Base-by-base conservation (phyloP, 2,888 invertebrate genomes). In the Homarus gammarus region DNA sequence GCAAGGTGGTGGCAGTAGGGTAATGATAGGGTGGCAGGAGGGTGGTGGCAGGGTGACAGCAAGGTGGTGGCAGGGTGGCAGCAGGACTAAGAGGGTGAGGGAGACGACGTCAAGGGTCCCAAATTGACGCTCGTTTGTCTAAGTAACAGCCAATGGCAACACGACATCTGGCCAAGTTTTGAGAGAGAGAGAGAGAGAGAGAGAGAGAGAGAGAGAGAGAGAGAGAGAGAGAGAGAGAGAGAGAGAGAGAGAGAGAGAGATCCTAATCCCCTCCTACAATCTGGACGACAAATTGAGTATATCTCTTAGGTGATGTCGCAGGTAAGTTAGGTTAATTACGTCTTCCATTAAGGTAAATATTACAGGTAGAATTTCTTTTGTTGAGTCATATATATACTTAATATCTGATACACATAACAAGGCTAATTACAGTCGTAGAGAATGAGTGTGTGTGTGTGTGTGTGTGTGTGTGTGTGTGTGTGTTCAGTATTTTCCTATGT, bases 211-310 rank as follows among this genome's bases (percentile, higher is more conserved):
- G 70, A 27, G 44, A 51, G 51, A 18, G 51, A 18, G 18, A 68
- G 68, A 12, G n/a, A 18, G 51, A 10, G 18, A 18, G 36, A 18
- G 51, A 18, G 51, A 51, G 18, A 18, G 51, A 18, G 51, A 18
- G 18, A 40, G 73, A 75, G 36, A 75, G 40, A n/a, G 73, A 40
- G 73, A 40, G 15, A 75, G 73, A 75, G 12, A n/a, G 27, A 40
- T 18, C 56, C 22, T 56, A 56, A 56, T 56, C 22, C 56, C 56
- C 56, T 56, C 56, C 56, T 56, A 22, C 56, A 56, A 56, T 56
- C 56, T 56, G 22, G 56, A 22, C 27, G 64, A 64, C 64, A 64
- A 64, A 64, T 64, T 64, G 31, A 64, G 64, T n/a, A 8, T 27
- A 64, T 64, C 64, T 64, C 27, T 64, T 22, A 27, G 31, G 18